These are phyloP conservation scores for Calypte anna DNA, from an alignment of 2,113 vertebrate genomes.

Conservation along the genomic window DNA sequence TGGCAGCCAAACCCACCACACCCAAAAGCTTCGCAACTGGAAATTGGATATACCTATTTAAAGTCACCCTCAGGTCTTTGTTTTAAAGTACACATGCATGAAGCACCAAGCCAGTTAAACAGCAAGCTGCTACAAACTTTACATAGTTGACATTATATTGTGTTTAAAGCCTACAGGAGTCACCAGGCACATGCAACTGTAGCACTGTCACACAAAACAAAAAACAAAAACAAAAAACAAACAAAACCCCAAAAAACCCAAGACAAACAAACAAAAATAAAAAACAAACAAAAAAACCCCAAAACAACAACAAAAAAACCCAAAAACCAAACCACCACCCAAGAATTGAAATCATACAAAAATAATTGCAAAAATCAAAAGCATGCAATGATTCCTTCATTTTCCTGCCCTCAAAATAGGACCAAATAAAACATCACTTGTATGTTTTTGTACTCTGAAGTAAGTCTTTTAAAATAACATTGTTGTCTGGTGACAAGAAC, in stretches of 20 bases:
- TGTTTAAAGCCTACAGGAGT: not conserved
- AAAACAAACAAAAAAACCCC: not conserved
- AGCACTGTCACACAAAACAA: not conserved
- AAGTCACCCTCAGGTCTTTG: not conserved
- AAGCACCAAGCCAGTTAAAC: not conserved
- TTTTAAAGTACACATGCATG: not conserved
- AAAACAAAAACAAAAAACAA: no score
- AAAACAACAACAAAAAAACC: not conserved
- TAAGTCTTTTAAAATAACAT: conserved; percentile 52
- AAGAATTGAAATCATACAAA: not conserved
- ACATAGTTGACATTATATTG: not conserved
- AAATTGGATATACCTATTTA: not conserved
- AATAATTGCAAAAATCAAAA: not conserved
- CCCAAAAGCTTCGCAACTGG: not conserved
- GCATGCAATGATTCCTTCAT: not conserved
- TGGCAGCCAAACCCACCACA: not conserved
- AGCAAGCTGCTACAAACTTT: not conserved
- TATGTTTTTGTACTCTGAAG: not conserved
- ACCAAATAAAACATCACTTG: not conserved
- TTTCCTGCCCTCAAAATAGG: not conserved
- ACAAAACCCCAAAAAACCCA: not conserved
- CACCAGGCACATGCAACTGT: not conserved
- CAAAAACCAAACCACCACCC: not conserved
- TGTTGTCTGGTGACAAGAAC: conserved; percentile 29
- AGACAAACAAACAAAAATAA: no score